Evolutionary conservation across 2,113 vertebrate genomes (phyloP), one percentile per base, ranked within the genome.

Genomic region (Oceanites oceanicus): DNA sequence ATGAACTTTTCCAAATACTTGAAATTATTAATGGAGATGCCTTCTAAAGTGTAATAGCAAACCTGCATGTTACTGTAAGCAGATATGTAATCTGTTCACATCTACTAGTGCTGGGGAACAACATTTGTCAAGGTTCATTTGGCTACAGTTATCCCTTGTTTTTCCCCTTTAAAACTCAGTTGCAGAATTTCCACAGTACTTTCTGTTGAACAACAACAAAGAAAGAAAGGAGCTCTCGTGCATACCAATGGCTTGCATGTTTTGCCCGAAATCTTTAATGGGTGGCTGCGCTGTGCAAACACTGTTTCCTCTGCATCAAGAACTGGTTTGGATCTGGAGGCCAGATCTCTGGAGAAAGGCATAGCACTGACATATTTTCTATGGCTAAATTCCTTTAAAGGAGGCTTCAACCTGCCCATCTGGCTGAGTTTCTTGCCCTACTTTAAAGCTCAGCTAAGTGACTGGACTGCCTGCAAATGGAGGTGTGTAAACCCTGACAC

Each of bases 61-160:
- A 88, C 78, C 27, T 93, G 45, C 34, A 2, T 53, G 53, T 77
- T 92, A 22, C 73, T 92, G 52, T 76, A 87, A 89, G 58, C 7
- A 4, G 36, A 44, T 63, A 91, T n/a, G 73, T 92, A 85, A 92
- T 91, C 84, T 91, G 32, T 82, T 97, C 29, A 23, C 80, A 79
- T 97, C 89, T 76, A 32, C 26, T 7, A 40, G 18, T 7, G 36
- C n/a, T 0, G 0, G 53, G 50, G 52, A 95, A 66, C 53, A 73
- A 68, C 45, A 66, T 92, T 94, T 83, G 86, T 87, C 91, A 94
- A 32, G 80, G 95, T 88, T 92, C 86, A 42, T 85, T 97, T 85
- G 52, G 38, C 89, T 73, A 15, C 89, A 94, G 63, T 87, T 85
- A 73, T 70, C 70, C 38, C 49, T 85, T 59, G 49, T 29, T 94